Base-by-base conservation (phyloP, 2,888 invertebrate species). In the Encarsia formosa region DNA sequence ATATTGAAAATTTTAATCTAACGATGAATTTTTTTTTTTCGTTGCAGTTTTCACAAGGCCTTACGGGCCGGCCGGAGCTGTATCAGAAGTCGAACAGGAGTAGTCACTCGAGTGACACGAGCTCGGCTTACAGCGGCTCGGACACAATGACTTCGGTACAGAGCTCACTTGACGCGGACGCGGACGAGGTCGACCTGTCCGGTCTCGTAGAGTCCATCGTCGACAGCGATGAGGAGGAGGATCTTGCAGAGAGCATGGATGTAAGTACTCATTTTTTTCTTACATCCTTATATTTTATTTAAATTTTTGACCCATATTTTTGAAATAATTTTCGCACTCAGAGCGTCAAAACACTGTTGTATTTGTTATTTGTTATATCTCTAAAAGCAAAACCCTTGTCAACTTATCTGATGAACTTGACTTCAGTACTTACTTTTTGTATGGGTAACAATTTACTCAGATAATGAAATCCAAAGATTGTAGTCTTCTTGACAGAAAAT, bases 91-190 rank as follows among this genome's bases (percentile, higher is more conserved):
- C 85, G 65, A 87, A 86, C 73, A 79, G 87, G 61, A 86, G 86
- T 61, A 91, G 92, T 56, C 85, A 88, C 65, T 91, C 91, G 42
- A 93, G 93, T 70, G 95, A 96, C 75, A 95, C 95, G 20, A 94
- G 93, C 73, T 94, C 94, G 61, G 95, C 95, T 51, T 96, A 96
- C 77, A 93, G 93, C 68, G 95, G 95, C 59, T 93, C 93, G 61
- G 95, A 95, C 79, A 92, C 93, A 59, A 93, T 94, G 92, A 91
- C 92, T 64, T 91, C 91, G 52, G 88, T 88, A 52, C 93, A 93
- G 73, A 88, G 89, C 68, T 90, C 90, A 67, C 81, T 84, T 73
- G 86, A 86, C 60, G 81, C 81, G 67, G 77, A 77, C 54, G 81
- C 81, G 20, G 84, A 85, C 58, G 93, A 93, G 75, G 88, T 91